A percentile compares a stretch with the other conserved stretches of the same genome.
Conservation (phyloP, 2,888 invertebrate species). For the Spisula subtruncata region DNA sequence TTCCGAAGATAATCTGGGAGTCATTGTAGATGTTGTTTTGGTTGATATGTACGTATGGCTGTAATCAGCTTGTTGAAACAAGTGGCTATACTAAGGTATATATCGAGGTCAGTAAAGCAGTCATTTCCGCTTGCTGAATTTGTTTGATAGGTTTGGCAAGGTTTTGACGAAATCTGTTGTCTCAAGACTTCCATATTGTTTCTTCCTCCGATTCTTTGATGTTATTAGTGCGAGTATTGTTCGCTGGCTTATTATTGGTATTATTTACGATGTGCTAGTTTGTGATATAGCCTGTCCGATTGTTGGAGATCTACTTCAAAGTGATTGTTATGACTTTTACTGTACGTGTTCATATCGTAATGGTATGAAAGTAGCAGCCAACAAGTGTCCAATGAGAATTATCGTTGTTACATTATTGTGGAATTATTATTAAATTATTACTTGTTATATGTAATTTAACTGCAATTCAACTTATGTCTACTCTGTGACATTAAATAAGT, state of each 20-base stretch:
- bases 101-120: neutral
- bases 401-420: neutral
- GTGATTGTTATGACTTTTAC: neutral
- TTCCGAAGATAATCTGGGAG: constrained; percentile 40
- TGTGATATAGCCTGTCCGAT: neutral
- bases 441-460: too few relatives aligned
- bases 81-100: constrained; percentile 13
- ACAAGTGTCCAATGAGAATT: neutral
- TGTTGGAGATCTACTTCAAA: neutral
- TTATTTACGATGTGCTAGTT: constrained; percentile 2
- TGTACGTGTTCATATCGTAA: neutral
- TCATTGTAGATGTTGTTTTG: constrained; percentile 36
- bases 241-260: neutral
- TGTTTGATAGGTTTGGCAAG: constrained; percentile 16
- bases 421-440: too few relatives aligned
- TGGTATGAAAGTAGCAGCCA: neutral
- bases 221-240: neutral
- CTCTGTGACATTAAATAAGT: too few relatives aligned
- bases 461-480: too few relatives aligned
- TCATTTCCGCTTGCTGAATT: neutral
- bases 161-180: neutral
- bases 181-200: neutral
- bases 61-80: constrained; percentile 32
- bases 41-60: neutral
- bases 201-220: neutral